Conservation (phyloP, 2,113 vertebrate genomes). For the Gracilinanus agilis region DNA sequence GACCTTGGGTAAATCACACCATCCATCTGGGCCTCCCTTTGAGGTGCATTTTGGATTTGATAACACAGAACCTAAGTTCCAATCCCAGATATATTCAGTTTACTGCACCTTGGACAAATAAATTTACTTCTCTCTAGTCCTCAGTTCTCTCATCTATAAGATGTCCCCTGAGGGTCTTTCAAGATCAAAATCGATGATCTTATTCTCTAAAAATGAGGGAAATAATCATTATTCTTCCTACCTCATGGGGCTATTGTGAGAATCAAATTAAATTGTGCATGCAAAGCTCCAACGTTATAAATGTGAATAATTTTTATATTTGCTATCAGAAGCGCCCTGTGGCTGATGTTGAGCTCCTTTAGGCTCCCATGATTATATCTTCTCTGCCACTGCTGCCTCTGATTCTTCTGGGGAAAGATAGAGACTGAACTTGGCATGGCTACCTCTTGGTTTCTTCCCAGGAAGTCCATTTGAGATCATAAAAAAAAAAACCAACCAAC, state of each 20-base stretch:
- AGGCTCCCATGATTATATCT: not conserved
- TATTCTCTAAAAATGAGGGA: not conserved
- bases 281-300: not conserved
- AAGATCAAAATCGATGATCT: not conserved
- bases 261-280: not conserved
- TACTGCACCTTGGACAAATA: not conserved
- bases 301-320: not conserved
- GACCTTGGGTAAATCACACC: not conserved
- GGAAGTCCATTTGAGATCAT: not conserved
- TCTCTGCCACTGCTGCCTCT: not conserved
- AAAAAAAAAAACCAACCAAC: no score
- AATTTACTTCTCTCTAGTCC: not conserved
- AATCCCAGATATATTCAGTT: not conserved
- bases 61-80: not conserved
- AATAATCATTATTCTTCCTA: not conserved
- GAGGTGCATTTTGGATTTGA: not conserved
- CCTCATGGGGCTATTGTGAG: not conserved
- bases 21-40: not conserved
- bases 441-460: not conserved
- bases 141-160: not conserved
- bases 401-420: not conserved
- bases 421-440: not conserved
- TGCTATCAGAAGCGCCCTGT: not conserved
- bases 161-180: not conserved
- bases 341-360: not conserved